These are phyloP conservation scores for Drosophila leontia DNA, from an alignment of 1,140 invertebrate species.

Conservation along the genomic window DNA sequence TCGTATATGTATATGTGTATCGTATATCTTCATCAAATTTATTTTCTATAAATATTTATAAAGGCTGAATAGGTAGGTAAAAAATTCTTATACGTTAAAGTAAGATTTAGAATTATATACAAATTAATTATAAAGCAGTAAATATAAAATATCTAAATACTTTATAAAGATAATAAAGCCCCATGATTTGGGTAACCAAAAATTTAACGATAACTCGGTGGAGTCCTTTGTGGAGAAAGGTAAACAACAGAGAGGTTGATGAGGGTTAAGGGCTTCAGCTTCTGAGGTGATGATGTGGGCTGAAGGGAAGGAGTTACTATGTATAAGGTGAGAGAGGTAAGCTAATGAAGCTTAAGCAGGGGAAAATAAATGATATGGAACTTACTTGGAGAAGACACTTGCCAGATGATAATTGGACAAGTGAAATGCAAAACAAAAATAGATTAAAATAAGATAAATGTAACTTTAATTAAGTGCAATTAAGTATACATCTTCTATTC, in stretches of 20 bases:
- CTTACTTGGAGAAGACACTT: neutral
- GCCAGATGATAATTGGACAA: neutral
- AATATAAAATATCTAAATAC: neutral
- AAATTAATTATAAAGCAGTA: neutral
- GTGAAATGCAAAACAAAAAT: neutral
- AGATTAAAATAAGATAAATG: neutral
- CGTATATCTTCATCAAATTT: neutral
- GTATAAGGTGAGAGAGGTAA: neutral
- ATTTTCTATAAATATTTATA: neutral
- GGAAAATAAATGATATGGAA: neutral
- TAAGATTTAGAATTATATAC: neutral
- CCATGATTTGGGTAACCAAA: neutral
- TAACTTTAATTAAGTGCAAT: neutral
- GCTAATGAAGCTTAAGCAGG: conserved; percentile 1
- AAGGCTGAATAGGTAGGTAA: no score
- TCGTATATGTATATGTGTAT: no score
- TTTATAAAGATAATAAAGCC: neutral
- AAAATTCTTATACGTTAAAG: neutral
- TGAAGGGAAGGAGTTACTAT: neutral
- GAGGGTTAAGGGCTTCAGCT: conserved; percentile 9
- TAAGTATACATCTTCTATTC: neutral
- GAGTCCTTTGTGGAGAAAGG: conserved; percentile 4
- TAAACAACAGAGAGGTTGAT: conserved; percentile 6
- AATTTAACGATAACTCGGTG: neutral
- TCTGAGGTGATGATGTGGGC: conserved; percentile 10